Evolutionary conservation across 2,113 vertebrate species (phyloP).

Genomic region (Caranx ignobilis): DNA sequence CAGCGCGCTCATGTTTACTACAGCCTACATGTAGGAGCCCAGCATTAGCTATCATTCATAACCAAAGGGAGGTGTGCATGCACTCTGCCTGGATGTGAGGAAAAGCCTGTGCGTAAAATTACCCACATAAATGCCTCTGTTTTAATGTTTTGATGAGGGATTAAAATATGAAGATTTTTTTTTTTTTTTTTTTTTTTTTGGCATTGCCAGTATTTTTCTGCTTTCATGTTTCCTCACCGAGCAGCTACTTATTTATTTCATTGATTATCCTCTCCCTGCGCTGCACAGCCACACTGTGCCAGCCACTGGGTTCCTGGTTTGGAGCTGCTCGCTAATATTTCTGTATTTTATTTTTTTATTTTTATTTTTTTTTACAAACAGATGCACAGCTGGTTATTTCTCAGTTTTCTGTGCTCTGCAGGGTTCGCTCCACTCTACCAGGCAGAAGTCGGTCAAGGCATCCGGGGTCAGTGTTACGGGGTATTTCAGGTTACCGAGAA

Average conservation of each 20-base stretch:
- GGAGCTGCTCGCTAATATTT: constrained; percentile 1
- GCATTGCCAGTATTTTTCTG: neutral
- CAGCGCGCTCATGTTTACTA: constrained; percentile 22
- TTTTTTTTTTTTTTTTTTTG: neutral
- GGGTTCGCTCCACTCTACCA: constrained; percentile 42
- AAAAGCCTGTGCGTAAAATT: constrained; percentile 10
- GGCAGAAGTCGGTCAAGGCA: constrained; percentile 78
- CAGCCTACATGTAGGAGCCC: neutral
- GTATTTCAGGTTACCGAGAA: constrained; percentile 74
- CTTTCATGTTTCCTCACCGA: too few relatives aligned
- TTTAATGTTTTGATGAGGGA: neutral
- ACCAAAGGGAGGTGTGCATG: constrained; percentile 21
- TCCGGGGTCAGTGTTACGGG: constrained; percentile 79
- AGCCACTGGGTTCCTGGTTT: neutral
- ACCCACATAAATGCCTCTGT: neutral
- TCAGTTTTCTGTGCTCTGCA: constrained; percentile 11
- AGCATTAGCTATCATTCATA: constrained; percentile 34
- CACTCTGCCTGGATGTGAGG: neutral
- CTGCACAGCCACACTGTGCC: neutral
- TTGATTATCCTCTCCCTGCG: too few relatives aligned
- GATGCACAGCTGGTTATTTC: neutral
- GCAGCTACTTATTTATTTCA: too few relatives aligned
- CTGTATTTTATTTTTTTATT: neutral
- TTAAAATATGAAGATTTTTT: constrained; percentile 10
- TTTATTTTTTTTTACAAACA: neutral